Evolutionary conservation across 2,888 invertebrate species (phyloP).

Genomic region (Epinotia brunnichana): DNA sequence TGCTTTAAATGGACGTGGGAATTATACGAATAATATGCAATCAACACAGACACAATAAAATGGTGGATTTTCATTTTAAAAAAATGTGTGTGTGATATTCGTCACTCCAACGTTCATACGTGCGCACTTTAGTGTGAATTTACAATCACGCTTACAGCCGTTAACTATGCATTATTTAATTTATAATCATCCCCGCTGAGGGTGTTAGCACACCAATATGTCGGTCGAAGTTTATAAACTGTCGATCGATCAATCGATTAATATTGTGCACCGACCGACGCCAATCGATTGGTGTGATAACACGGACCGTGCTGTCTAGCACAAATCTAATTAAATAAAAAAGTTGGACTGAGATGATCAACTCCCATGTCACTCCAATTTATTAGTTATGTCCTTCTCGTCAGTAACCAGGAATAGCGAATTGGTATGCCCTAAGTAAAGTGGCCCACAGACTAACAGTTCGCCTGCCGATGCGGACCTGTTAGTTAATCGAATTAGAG

Average conservation of each 20-base stretch:
- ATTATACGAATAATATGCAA: not conserved
- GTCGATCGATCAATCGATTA: not conserved
- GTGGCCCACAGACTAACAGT: no score
- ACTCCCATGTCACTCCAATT: not conserved
- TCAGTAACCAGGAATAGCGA: not conserved
- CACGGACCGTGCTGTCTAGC: not conserved
- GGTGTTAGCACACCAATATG: not conserved
- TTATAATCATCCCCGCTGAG: not conserved
- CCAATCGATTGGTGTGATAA: not conserved
- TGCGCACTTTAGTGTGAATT: not conserved
- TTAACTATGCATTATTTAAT: not conserved
- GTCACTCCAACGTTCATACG: not conserved
- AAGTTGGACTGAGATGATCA: not conserved
- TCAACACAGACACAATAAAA: not conserved
- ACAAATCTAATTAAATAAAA: not conserved
- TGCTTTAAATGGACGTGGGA: slow-evolving; percentile 8
- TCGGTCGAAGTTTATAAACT: not conserved
- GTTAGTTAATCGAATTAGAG: no score
- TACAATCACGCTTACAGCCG: not conserved
- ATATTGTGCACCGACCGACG: not conserved
- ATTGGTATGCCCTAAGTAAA: not conserved
- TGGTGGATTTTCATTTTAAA: not conserved
- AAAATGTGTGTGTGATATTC: not conserved
- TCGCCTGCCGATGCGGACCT: no score
- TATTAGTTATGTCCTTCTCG: not conserved